Evolutionary conservation across 2,797 vertebrate genomes (phyloP).

Genomic region (Podargus strigoides): DNA sequence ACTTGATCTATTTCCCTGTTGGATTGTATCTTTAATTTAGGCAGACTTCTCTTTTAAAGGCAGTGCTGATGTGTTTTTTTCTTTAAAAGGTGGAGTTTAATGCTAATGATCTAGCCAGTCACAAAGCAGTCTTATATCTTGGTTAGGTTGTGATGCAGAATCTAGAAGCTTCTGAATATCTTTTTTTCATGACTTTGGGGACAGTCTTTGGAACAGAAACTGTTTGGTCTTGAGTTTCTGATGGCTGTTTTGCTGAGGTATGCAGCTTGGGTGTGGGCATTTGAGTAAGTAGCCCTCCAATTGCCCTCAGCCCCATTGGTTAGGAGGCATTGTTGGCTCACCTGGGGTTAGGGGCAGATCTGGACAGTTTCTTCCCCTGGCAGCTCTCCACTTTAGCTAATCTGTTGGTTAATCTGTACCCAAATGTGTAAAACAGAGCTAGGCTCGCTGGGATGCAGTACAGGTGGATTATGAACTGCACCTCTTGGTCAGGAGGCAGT

Average conservation of each 20-base stretch:
- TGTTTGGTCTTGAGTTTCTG: neutral
- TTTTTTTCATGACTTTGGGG: neutral
- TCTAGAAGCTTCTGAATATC: neutral
- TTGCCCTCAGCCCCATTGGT: neutral
- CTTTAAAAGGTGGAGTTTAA: neutral
- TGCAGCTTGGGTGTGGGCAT: neutral
- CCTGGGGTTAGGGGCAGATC: too few relatives aligned
- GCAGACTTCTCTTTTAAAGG: neutral
- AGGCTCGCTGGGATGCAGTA: neutral
- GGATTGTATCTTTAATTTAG: neutral
- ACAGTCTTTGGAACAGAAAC: neutral
- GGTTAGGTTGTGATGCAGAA: neutral
- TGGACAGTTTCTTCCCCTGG: neutral
- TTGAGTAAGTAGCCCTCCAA: neutral
- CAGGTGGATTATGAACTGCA: neutral
- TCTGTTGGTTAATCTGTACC: neutral
- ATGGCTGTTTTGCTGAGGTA: neutral
- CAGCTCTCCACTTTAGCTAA: neutral
- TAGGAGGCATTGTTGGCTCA: neutral
- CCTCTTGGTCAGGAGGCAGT: neutral
- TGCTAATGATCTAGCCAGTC: neutral
- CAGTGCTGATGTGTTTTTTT: neutral
- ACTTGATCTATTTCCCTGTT: too few relatives aligned
- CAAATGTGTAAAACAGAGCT: neutral
- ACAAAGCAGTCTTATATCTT: neutral